Percentiles rank a stretch among this genome's conserved stretches.
phyloP scores from a whole-genome alignment of 2,113 vertebrate genomes.

The Hippocampus mohnikei region DNA sequence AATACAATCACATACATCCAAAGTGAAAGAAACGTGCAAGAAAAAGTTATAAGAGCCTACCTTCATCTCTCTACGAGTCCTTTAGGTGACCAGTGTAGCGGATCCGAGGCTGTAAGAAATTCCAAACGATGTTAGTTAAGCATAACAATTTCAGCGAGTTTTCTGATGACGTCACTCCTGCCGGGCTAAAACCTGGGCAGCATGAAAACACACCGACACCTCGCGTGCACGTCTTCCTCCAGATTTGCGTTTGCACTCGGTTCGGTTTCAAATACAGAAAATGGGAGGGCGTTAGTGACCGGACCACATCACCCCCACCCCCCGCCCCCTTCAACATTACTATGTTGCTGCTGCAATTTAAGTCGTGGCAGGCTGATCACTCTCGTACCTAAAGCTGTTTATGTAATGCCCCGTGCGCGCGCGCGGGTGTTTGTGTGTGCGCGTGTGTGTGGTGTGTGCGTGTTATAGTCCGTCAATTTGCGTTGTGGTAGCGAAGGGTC shows the following conservation, averaged over 20 bases:
- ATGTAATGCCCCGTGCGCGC: conserved; percentile 53
- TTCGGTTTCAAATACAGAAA: neutral
- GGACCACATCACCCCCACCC: conserved; percentile 2
- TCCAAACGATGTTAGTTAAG: conserved; percentile 39
- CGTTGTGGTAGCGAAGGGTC: conserved; percentile 31
- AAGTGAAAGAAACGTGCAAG: conserved; percentile 1
- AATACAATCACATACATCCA: neutral
- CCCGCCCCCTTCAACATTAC: conserved; percentile 11
- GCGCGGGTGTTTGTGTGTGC: neutral
- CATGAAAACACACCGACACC: neutral
- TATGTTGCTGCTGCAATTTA: conserved; percentile 38
- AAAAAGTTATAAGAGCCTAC: conserved; percentile 48
- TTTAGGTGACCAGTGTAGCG: conserved; percentile 54
- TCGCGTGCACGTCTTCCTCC: neutral
- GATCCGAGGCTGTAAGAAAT: conserved; percentile 57
- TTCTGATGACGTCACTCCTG: conserved; percentile 66
- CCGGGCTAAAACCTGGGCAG: conserved; percentile 18
- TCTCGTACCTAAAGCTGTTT: conserved; percentile 55
- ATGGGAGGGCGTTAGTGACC: neutral
- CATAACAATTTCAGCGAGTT: conserved; percentile 42
- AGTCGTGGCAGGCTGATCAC: conserved; percentile 41
- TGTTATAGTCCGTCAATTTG: conserved; percentile 33
- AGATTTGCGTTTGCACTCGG: neutral
- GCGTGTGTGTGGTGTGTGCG: neutral
- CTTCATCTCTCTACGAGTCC: conserved; percentile 75